Evolutionary conservation across 2,888 invertebrate species (phyloP), one percentile per base, ranked within the genome.

Genomic region (Hipparchia semele): DNA sequence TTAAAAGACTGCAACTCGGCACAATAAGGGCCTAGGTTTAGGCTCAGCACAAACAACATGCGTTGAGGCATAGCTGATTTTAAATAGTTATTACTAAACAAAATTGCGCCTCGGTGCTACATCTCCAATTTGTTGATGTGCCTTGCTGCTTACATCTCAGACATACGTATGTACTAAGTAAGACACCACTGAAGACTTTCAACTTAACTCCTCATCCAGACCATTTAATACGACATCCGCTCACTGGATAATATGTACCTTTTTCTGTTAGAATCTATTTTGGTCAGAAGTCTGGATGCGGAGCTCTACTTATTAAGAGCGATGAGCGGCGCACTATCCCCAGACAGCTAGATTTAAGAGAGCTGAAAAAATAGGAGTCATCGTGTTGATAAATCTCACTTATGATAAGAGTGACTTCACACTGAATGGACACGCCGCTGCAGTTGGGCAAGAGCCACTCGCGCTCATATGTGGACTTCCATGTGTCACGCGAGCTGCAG

Each of bases 301-400:
- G 12, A 9, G 23, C 58, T 64, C 13, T 46, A 49, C 64, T 64
- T 64, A 64, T 64, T 51, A 64, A 64, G 49, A 64, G 64, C 13
- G n/a, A 66, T 66, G 54, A 66, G 54, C 45, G 67, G 13, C 13
- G 13, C 58, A 13, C 58, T 46, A 45, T 68, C 13, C 68, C 8
- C 68, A 68, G 68, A 68, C 68, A 68, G 45, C 68, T 46, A 12
- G 58, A 58, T 58, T 45, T 7, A 58, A 6, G 13, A 1, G 13
- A 68, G 49, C 68, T 58, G 58, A 59, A 68, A 62, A 68, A 68
- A 13, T 23, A 12, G 13, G 56, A 68, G 58, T 58, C 58, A 9
- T 68, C 23, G 13, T 54, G 46, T 58, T 68, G 68, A 68, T 58
- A 68, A 58, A 68, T 68, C 68, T 68, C 68, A 58, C 5, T 13